Conservation (phyloP, 2,797 vertebrate species). For the Melanotaenia trifasciata region DNA sequence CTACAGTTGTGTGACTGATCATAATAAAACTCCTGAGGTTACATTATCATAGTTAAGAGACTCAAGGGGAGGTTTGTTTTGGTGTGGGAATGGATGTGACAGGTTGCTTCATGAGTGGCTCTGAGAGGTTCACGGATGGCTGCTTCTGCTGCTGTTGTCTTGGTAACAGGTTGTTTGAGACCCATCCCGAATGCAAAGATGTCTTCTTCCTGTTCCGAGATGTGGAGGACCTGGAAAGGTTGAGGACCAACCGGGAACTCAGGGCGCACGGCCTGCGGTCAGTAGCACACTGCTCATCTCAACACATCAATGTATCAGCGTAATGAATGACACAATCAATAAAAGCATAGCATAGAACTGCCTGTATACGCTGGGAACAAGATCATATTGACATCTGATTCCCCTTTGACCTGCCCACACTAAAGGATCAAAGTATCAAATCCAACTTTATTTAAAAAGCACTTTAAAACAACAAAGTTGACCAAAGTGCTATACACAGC, state of each 20-base stretch:
- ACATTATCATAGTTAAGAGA: neutral
- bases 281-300: slow-evolving; percentile 37
- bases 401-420: neutral
- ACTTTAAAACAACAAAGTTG: no score
- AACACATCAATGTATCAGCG: neutral
- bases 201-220: slow-evolving; percentile 88
- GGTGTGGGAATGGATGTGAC: slow-evolving; percentile 27
- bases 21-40: slow-evolving; percentile 11
- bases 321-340: slow-evolving; percentile 1
- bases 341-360: neutral
- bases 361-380: no score
- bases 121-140: slow-evolving; percentile 41
- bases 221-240: slow-evolving; percentile 84
- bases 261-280: slow-evolving; percentile 84
- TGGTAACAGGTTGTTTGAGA: slow-evolving; percentile 87
- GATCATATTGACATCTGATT: neutral
- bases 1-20: slow-evolving; percentile 16
- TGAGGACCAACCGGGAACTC: slow-evolving; percentile 83
- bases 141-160: slow-evolving; percentile 57
- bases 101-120: slow-evolving; percentile 14
- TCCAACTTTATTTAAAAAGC: no score
- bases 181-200: slow-evolving; percentile 87
- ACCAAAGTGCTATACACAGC: no score
- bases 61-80: slow-evolving; percentile 30
- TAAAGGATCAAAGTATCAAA: neutral